Evolutionary conservation across 64 coral and sea anemone genomes (phyloP), one percentile per base, ranked within the genome.

Genomic region (Trachythela sp.): DNA sequence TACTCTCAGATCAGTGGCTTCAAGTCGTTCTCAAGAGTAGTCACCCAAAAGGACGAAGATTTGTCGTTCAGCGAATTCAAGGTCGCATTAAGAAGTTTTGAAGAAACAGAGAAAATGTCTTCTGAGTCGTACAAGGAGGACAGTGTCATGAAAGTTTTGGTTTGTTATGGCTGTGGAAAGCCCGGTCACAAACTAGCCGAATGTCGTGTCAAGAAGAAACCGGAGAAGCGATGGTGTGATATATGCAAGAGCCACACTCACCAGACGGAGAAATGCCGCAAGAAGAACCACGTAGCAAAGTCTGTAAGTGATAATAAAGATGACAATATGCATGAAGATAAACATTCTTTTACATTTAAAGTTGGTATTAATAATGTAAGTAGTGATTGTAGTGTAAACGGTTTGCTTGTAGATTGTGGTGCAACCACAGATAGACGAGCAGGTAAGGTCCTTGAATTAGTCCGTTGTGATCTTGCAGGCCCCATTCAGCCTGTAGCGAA

Each of bases 381-480:
- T 77, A 77, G 31, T 77, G 17, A 34, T 34, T 6, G 9, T 77
- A 77, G 17, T 6, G 24, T 77, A 34, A 27, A 77, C 30, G 71
- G 71, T 34, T 8, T 77, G 17, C 31, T 77, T 6, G 71, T 77
- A 34, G 71, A 77, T 77, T 77, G 71, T 77, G 71, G 71, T 2
- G 71, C 71, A 34, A 77, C 71, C 26, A 77, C n/a, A 85, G 83
- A 85, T 59, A 38, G 15, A 18, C 37, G 83, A 59, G 83, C 89
- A 31, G 8, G 10, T n/a, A 67, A 67, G 37, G 45, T 54, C 9
- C 59, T 91, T 43, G 83, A 91, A n/a, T 71, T 67, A 71, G 85
- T 92, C 5, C 85, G 77, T 48, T 37, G 38, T 26, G 90, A 92
- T 49, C 52, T 92, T 17, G 90, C 64, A 26, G 90, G 85, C 14